Conservation (phyloP, 2,888 invertebrate genomes). For the Cremastinae sp. region DNA sequence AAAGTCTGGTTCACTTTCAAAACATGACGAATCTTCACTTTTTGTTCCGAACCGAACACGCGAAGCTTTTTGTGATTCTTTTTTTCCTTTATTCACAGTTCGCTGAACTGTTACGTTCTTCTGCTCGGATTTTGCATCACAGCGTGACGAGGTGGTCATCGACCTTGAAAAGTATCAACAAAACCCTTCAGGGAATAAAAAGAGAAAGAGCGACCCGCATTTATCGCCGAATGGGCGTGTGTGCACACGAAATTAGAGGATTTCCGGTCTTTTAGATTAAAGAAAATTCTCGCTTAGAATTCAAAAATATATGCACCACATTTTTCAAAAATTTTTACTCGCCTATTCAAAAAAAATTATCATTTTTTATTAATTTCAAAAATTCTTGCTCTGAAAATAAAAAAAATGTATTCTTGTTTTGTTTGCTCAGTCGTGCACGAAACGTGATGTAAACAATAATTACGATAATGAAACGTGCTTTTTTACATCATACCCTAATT, state of each 20-base stretch:
- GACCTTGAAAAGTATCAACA: conserved; percentile 44
- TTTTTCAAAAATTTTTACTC: too few relatives aligned
- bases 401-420: too few relatives aligned
- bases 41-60: background rate
- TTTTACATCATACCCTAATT: too few relatives aligned
- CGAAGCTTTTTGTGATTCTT: background rate
- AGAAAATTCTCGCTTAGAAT: background rate
- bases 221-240: conserved; percentile 2
- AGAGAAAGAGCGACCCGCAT: conserved; percentile 13
- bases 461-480: background rate
- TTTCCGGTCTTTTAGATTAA: conserved; percentile 12
- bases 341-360: too few relatives aligned
- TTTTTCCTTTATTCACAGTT: conserved; percentile 12
- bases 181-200: conserved; percentile 17
- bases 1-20: background rate
- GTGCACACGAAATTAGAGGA: conserved; percentile 2
- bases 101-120: conserved; percentile 22
- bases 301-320: background rate
- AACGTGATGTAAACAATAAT: background rate
- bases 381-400: too few relatives aligned
- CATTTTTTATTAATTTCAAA: too few relatives aligned
- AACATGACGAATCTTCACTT: conserved; percentile 8
- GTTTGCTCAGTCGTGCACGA: background rate
- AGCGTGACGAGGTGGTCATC: conserved; percentile 35
- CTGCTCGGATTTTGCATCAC: conserved; percentile 29